A percentile compares a stretch with the other conserved stretches of the same genome.
Evolutionary conservation across 2,113 vertebrate species (phyloP).

Genomic region (Arothron firmamentum): DNA sequence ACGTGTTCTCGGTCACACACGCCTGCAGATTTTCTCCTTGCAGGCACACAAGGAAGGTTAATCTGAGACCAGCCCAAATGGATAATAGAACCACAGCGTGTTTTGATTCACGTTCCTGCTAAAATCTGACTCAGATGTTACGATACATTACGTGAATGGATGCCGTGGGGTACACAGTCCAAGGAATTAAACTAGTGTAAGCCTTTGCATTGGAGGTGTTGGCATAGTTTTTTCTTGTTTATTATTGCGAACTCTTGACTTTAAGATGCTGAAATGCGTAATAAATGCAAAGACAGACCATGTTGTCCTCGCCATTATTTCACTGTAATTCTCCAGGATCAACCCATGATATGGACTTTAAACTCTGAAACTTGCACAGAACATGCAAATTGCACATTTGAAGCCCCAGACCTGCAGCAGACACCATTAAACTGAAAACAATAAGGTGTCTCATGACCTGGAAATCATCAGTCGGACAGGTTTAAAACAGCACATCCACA

Average conservation of each 20-base stretch:
- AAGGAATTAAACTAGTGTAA: constrained; percentile 35
- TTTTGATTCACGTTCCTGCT: constrained; percentile 31
- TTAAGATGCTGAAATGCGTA: constrained; percentile 17
- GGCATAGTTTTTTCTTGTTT: constrained; percentile 35
- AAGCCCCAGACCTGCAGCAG: no score
- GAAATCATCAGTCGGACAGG: no score
- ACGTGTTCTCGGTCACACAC: constrained; percentile 32
- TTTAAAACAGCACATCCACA: no score
- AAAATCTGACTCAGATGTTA: constrained; percentile 55
- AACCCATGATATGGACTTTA: constrained; percentile 17
- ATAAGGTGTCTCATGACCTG: no score
- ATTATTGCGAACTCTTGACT: constrained; percentile 30
- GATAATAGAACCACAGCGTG: constrained; percentile 30
- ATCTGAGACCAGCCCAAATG: not conserved
- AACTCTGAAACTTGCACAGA: no score
- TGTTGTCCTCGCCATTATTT: constrained; percentile 34
- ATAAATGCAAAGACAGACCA: constrained; percentile 6
- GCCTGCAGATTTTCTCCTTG: constrained; percentile 1
- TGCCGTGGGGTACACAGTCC: constrained; percentile 30
- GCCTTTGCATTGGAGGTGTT: constrained; percentile 32
- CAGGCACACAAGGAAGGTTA: not conserved
- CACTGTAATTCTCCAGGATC: constrained; percentile 2
- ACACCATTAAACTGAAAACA: no score
- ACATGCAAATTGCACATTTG: no score
- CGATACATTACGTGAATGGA: constrained; percentile 48